phyloP scores from a whole-genome alignment of 2,888 invertebrate species.

The Steinernema hermaphroditum region DNA sequence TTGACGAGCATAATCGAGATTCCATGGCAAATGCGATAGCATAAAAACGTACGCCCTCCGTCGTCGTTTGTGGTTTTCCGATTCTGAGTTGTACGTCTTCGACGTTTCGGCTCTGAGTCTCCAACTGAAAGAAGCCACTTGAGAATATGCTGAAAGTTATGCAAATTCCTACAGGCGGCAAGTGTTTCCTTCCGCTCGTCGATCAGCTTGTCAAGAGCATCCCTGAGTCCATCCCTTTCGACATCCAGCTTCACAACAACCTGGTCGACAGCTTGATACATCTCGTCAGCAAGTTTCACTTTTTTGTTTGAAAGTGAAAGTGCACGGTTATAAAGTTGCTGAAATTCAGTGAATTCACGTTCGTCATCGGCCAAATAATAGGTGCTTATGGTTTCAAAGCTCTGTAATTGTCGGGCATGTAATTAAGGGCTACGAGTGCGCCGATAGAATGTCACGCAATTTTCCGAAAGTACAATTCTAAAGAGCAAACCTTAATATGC shows the following conservation, averaged over 20 bases:
- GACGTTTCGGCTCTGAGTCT: background rate
- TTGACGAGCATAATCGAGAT: no score
- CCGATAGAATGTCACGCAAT: no score
- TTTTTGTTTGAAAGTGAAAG: slow-evolving; percentile 18
- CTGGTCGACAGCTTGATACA: slow-evolving; percentile 14
- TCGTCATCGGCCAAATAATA: no score
- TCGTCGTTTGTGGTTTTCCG: background rate
- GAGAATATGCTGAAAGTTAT: no score
- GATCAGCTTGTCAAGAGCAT: slow-evolving; percentile 9
- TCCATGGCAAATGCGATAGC: no score
- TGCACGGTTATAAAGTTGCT: slow-evolving; percentile 11
- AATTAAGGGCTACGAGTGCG: no score
- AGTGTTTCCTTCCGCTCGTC: background rate
- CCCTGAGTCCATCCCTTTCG: slow-evolving; percentile 2
- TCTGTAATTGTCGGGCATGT: no score
- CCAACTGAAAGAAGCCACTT: background rate
- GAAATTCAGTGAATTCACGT: background rate
- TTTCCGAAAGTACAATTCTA: no score
- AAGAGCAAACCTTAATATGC: slow-evolving; percentile 9
- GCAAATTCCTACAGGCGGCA: background rate
- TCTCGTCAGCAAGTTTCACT: slow-evolving; percentile 20
- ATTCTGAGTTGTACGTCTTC: background rate
- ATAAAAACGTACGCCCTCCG: background rate
- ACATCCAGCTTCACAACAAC: slow-evolving; percentile 8
- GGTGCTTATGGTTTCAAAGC: no score